Base-by-base conservation (phyloP, 2,888 invertebrate genomes). In the Hoplodrina blanda region DNA sequence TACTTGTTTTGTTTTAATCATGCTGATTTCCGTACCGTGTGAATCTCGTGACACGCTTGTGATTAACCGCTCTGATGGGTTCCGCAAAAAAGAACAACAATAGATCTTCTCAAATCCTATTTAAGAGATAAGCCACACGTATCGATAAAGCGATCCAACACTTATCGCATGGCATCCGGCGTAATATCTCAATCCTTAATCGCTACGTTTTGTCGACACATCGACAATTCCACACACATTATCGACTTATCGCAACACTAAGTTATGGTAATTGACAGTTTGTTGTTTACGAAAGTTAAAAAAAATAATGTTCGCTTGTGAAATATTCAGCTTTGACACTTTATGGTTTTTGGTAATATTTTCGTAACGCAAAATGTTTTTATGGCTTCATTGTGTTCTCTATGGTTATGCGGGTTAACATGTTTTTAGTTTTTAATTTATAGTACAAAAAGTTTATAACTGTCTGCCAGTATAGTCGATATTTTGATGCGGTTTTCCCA, bases 221-320 rank as follows among this genome's bases (percentile, higher is more conserved):
- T 66, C 52, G 63, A 78, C 46, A 50, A 67, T 67, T 66, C 70
- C 67, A 55, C 52, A 30, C 55, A 55, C 25, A 52, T 71, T 66
- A 77, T 80, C 77, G 80, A 76, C 67, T 53, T 65, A 65, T 57
- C 61, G 19, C 76, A 53, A 50, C 83, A 52, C 84, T 79, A 78
- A 44, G 52, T 25, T 62, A 70, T 68, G 49, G 81, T 89, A 90
- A 91, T 91, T 91, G 92, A 90, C 92, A 90, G 87, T 68, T 66
- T 66, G 79, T 89, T 90, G 89, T 93, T 92, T 91, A 89, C 80
- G 67, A 81, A 70, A 76, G 78, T 80, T 82, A 69, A 11, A 41
- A 81, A 83, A 86, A 87, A n/a, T n/a, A 80, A 69, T 53, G 37
- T 81, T 75, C 66, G 64, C 63, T 82, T 83, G 80, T 82, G 73